phyloP scores from a whole-genome alignment of 2,113 vertebrate genomes.

The Delphinapterus leucas region DNA sequence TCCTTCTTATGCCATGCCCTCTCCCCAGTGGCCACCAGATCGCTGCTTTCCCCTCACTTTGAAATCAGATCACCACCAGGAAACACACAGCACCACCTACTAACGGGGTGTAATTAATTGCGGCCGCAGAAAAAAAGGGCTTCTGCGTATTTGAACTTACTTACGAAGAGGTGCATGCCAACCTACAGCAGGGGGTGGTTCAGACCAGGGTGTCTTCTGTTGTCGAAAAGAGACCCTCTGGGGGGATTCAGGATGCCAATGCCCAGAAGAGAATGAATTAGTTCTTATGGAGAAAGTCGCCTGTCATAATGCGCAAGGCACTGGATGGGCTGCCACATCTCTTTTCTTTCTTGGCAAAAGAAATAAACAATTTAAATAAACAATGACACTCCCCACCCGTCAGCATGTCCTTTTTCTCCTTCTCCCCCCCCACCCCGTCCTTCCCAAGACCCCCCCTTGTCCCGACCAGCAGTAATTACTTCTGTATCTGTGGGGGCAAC shows the following conservation, averaged over 20 bases:
- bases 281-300: neutral
- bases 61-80: neutral
- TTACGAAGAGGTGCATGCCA: accelerated
- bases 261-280: neutral
- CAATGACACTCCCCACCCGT: neutral
- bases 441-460: neutral
- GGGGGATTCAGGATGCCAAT: accelerated
- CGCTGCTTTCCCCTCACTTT: neutral
- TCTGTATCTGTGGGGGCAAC: neutral
- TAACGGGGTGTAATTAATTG: neutral
- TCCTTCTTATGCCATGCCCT: accelerated
- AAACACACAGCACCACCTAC: neutral
- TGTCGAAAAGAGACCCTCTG: accelerated
- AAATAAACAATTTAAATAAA: neutral
- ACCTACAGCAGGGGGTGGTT: no score
- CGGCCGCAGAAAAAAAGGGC: neutral
- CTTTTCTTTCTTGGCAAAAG: neutral
- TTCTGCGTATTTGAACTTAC: neutral
- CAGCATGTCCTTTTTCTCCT: neutral
- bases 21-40: neutral
- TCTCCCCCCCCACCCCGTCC: accelerated
- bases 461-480: neutral
- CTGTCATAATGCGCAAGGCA: neutral
- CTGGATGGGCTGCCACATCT: no score
- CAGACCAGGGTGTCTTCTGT: neutral